Evolutionary conservation across 2,888 invertebrate species (phyloP), one percentile per base, ranked within the genome.

Genomic region (Drosophila buzzatii): DNA sequence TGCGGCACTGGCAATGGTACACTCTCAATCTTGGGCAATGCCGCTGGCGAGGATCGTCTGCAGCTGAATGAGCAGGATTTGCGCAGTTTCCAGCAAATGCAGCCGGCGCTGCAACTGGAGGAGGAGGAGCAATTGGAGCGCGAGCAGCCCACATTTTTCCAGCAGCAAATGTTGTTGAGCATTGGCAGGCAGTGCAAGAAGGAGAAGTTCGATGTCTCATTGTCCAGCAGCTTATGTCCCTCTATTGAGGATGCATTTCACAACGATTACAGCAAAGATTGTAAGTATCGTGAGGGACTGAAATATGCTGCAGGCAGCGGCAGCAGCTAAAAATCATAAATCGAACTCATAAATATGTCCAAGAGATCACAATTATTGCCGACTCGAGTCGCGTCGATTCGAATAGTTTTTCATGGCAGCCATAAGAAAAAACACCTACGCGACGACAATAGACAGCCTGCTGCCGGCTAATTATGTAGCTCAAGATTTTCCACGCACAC

Each of bases 181-280:
- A 82, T 92, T 42, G 91, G 85, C 82, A 90, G 91, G 57, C 89
- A 92, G 79, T 92, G 92, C 78, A 92, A 92, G 85, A 92, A 92
- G 76, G 91, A 91, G 72, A 92, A 92, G 75, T 91, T 82, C 63
- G 90, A 91, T 63, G 82, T 76, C 44, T 77, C 79, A 31, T 78
- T 87, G 62, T 78, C 87, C 45, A 60, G 81, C 70, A 90, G 88
- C 74, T 87, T 93, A 76, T 92, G 91, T 90, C 92, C 91, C 83
- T 89, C 92, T 68, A 91, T 92, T 53, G 93, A 92, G 64, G 93
- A 93, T 81, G 88, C 91, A 71, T 93, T 92, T 79, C 92, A 92
- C 70, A 91, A 91, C 84, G 91, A 91, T 70, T 93, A 91, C 83
- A 91, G 79, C 82, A 93, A 93, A 82, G 92, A 92, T 85, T 92